Percentiles rank a stretch among this genome's conserved stretches.
Evolutionary conservation across 2,888 invertebrate species (phyloP).

Genomic region (Aspidiotus destructor): DNA sequence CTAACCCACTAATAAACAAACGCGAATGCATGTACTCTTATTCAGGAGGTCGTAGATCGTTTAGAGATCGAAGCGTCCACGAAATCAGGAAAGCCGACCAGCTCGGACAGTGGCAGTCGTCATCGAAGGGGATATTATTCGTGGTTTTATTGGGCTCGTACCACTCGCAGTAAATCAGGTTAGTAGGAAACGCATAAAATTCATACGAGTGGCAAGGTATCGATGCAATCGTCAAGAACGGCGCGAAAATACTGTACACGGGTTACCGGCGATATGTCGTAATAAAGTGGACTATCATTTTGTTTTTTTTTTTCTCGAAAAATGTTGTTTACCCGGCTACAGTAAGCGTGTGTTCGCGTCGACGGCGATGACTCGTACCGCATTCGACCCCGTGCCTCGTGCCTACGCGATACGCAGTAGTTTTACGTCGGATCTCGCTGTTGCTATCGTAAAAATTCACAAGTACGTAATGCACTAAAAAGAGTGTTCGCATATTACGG

Average conservation of each 20-base stretch:
- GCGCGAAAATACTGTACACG: no score
- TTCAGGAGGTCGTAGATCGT: slow-evolving; percentile 24
- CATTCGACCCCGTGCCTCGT: background rate
- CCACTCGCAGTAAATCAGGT: slow-evolving; percentile 28
- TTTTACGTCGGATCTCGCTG: no score
- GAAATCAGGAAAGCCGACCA: slow-evolving; percentile 17
- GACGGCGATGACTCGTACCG: background rate
- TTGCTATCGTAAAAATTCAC: no score
- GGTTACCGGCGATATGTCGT: no score
- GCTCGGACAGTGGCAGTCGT: slow-evolving; percentile 17
- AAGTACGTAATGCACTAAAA: no score
- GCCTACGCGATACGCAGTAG: background rate
- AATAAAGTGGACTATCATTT: no score
- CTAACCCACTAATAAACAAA: no score
- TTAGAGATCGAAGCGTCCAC: slow-evolving; percentile 18
- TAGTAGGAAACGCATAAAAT: slow-evolving; percentile 11
- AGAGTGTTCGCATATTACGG: no score
- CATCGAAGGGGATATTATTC: slow-evolving; percentile 31
- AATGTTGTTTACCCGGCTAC: no score
- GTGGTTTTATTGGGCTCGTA: slow-evolving; percentile 32
- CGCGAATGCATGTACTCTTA: background rate
- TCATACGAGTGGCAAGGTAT: background rate
- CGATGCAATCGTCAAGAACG: no score
- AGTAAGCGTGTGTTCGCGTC: no score
- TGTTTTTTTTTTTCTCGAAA: no score